A percentile compares a stretch with the other conserved stretches of the same genome.
These are phyloP conservation scores for Sitophilus oryzae DNA, from an alignment of 1,140 invertebrate genomes.

Conservation along the genomic window DNA sequence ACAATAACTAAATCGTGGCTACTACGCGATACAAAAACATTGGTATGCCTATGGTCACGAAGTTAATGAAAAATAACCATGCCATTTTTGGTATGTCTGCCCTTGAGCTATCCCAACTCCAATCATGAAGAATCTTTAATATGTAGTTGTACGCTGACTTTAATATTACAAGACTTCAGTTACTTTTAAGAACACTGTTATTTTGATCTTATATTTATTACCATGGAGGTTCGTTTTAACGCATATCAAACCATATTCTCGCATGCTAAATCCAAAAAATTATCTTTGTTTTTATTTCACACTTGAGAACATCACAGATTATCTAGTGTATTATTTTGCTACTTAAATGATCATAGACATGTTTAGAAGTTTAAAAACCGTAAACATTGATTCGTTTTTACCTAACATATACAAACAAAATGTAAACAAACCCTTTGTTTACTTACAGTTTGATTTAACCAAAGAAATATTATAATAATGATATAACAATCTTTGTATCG, in stretches of 20 bases:
- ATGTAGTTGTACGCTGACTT: conserved; percentile 22
- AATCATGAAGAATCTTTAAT: conserved; percentile 33
- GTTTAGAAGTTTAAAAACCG: no score
- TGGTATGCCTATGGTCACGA: conserved; percentile 29
- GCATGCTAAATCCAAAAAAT: no score
- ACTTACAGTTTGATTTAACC: no score
- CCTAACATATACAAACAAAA: no score
- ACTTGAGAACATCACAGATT: no score
- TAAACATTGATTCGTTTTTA: no score
- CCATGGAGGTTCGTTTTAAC: conserved; percentile 3
- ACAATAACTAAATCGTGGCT: not conserved
- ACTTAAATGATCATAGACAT: no score
- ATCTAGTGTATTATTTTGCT: no score
- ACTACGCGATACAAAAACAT: conserved; percentile 5
- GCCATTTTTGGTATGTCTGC: conserved; percentile 38
- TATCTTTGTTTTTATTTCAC: no score
- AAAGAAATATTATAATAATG: no score
- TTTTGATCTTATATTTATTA: conserved; percentile 17
- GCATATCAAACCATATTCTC: conserved; percentile 7
- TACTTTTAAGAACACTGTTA: conserved; percentile 21
- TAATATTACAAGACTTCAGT: conserved; percentile 17
- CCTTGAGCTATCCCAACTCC: conserved; percentile 31
- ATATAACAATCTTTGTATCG: no score
- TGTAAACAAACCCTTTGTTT: no score
- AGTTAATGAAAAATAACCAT: conserved; percentile 37